These are phyloP conservation scores for Crenichthys baileyi DNA, from an alignment of 2,797 vertebrate species.

Conservation along the genomic window DNA sequence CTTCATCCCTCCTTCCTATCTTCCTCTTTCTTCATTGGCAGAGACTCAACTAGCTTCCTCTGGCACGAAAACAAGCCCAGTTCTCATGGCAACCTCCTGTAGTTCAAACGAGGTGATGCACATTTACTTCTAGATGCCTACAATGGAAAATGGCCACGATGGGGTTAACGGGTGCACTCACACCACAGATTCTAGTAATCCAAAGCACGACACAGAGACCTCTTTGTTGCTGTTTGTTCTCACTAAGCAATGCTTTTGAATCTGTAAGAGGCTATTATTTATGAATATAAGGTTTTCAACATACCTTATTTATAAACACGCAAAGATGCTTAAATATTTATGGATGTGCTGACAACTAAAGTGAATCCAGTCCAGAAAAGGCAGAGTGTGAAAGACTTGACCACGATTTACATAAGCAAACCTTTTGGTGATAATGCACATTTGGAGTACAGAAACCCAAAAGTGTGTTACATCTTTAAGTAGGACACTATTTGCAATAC, in stretches of 20 bases:
- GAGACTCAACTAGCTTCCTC: constrained; percentile 72
- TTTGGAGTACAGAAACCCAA: not conserved
- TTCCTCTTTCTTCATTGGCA: constrained; percentile 45
- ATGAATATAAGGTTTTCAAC: constrained; percentile 17
- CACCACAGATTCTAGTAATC: constrained; percentile 45
- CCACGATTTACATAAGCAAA: not conserved
- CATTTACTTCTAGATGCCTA: constrained; percentile 81
- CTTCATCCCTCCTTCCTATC: constrained; percentile 12
- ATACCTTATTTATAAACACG: constrained; percentile 17
- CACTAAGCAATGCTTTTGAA: not conserved
- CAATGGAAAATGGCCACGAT: constrained; percentile 68
- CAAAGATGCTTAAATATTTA: constrained; percentile 4
- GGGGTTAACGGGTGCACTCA: constrained; percentile 67
- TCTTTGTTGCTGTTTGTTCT: not conserved
- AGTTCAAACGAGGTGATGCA: constrained; percentile 69
- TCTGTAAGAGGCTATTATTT: constrained; percentile 18
- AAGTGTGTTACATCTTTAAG: not conserved
- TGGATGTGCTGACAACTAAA: not conserved
- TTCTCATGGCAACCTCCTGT: constrained; percentile 80
- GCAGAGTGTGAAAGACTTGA: not conserved
- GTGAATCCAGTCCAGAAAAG: not conserved
- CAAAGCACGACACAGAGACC: not conserved
- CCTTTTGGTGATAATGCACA: not conserved
- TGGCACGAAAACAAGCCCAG: constrained; percentile 80
- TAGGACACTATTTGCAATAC: not conserved